A percentile compares a stretch with the other conserved stretches of the same genome.
phyloP scores from a whole-genome alignment of 2,113 vertebrate genomes.

The Phyllostomus hastatus region DNA sequence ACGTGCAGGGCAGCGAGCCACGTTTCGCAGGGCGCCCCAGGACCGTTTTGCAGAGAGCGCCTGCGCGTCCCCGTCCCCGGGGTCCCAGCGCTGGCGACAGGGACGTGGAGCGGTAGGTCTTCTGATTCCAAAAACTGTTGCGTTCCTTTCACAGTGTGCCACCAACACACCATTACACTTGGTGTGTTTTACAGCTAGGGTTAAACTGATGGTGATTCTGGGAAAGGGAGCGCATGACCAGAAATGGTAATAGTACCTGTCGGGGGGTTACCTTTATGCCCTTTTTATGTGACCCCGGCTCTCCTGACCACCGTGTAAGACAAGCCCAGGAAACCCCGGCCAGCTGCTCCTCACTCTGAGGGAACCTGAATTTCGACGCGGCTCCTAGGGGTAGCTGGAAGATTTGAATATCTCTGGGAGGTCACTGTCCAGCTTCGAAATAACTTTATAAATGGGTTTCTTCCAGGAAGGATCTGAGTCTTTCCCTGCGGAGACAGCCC shows the following conservation, averaged over 20 bases:
- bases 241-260: background rate
- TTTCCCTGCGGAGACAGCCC: slow-evolving; percentile 88
- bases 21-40: background rate
- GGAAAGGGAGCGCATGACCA: slow-evolving; percentile 2
- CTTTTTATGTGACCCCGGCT: background rate
- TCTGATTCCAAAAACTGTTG: background rate
- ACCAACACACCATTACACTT: background rate
- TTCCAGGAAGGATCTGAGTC: slow-evolving; percentile 97
- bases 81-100: background rate
- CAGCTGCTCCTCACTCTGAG: background rate
- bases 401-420: slow-evolving; percentile 95
- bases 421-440: slow-evolving; percentile 96
- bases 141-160: background rate
- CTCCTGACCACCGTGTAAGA: background rate
- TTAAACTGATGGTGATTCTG: slow-evolving; percentile 1
- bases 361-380: slow-evolving; percentile 60
- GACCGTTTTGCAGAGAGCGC: background rate
- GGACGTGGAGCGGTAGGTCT: background rate
- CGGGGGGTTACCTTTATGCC: background rate
- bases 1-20: background rate
- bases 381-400: slow-evolving; percentile 83
- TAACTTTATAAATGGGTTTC: slow-evolving; percentile 98
- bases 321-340: background rate
- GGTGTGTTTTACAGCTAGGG: background rate
- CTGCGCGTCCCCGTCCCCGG: background rate